phyloP scores from a whole-genome alignment of 2,113 vertebrate genomes.

The Talpa occidentalis region DNA sequence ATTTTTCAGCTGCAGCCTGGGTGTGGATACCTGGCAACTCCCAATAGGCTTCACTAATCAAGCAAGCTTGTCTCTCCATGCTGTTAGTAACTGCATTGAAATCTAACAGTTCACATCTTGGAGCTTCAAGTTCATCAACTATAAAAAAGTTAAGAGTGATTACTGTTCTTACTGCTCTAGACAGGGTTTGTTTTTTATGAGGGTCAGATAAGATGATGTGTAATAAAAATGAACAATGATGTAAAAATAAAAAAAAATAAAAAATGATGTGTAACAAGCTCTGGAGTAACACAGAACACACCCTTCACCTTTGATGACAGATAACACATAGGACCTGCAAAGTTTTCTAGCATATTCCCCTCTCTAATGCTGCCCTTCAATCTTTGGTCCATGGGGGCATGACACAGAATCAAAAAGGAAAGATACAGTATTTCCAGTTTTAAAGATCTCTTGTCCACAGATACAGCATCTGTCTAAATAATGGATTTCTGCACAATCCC shows the following conservation, averaged over 20 bases:
- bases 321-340: neutral
- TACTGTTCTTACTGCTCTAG: constrained; percentile 31
- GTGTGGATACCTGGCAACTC: neutral
- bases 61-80: neutral
- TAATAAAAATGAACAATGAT: neutral
- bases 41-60: neutral
- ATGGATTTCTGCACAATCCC: constrained; percentile 58
- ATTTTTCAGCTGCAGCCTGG: neutral
- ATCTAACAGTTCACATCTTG: constrained; percentile 40
- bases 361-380: constrained; percentile 45
- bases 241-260: too few relatives aligned
- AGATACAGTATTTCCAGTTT: constrained; percentile 67
- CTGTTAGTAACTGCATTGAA: neutral
- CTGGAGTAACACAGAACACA: constrained; percentile 26
- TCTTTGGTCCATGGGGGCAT: neutral
- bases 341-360: neutral
- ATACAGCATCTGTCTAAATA: constrained; percentile 67
- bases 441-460: constrained; percentile 67
- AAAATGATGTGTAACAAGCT: neutral
- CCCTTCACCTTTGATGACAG: constrained; percentile 14
- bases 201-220: neutral
- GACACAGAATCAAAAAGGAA: constrained; percentile 69
- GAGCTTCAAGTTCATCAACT: neutral
- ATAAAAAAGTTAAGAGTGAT: neutral
- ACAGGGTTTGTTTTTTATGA: constrained; percentile 39